These are phyloP conservation scores for Drosophila incognita DNA, from an alignment of 2,888 invertebrate species.

Conservation along the genomic window DNA sequence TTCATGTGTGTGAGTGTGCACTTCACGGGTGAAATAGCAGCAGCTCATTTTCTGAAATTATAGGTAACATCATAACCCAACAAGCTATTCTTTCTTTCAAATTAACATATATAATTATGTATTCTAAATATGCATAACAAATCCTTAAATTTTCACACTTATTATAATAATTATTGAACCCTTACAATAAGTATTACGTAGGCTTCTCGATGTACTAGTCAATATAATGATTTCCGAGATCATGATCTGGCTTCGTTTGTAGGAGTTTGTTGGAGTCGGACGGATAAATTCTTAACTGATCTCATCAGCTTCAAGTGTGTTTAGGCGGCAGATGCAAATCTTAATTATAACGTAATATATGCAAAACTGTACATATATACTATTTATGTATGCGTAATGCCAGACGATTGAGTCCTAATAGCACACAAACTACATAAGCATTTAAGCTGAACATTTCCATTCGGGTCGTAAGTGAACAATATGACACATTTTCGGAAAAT, in stretches of 20 bases:
- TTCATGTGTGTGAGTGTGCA: conserved; percentile 72
- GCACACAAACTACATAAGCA: no score
- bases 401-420: no score
- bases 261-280: background rate
- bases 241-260: background rate
- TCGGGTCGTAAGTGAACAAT: no score
- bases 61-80: background rate
- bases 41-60: conserved; percentile 37
- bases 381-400: no score
- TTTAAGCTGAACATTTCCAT: no score
- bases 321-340: background rate
- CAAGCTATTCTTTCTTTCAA: conserved; percentile 4
- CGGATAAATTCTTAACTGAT: background rate
- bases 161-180: conserved; percentile 16
- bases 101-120: conserved; percentile 1
- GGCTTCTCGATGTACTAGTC: background rate
- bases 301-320: background rate
- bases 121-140: conserved; percentile 10
- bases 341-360: no score
- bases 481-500: no score
- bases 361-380: no score
- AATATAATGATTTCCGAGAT: background rate
- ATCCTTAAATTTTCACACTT: conserved; percentile 14
- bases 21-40: conserved; percentile 71
- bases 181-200: background rate